phyloP scores from a whole-genome alignment of 2,113 vertebrate species.

The Ictidomys tridecemlineatus region DNA sequence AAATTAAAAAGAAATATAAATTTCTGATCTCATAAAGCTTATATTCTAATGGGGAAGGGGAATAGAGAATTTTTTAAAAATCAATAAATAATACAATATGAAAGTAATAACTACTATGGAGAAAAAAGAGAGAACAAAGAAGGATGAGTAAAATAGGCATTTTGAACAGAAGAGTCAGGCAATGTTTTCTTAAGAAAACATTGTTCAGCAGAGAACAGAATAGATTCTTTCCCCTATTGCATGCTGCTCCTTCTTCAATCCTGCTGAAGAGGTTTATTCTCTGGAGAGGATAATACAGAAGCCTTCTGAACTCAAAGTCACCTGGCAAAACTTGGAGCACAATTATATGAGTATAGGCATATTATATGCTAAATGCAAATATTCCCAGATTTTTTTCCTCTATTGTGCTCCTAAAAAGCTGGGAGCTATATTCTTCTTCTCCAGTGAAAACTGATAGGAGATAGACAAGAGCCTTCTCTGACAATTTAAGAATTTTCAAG shows the following conservation, averaged over 20 bases:
- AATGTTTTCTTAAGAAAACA: not conserved
- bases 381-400: not conserved
- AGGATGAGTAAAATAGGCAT: not conserved
- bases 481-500: not conserved
- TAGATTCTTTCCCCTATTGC: not conserved
- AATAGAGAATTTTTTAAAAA: slow-evolving; percentile 10
- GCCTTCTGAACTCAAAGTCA: not conserved
- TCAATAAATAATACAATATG: slow-evolving; percentile 1
- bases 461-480: not conserved
- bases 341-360: not conserved
- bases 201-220: not conserved
- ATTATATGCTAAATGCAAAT: not conserved
- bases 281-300: not conserved
- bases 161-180: slow-evolving; percentile 16
- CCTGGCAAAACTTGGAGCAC: not conserved
- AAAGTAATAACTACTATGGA: not conserved
- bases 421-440: not conserved
- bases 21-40: not conserved
- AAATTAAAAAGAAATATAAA: not conserved
- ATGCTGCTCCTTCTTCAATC: not conserved
- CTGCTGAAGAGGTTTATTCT: not conserved
- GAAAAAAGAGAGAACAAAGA: not conserved
- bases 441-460: not conserved
- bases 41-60: not conserved
- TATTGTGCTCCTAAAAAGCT: not conserved